Evolutionary conservation across 1,140 invertebrate genomes (phyloP).

Genomic region (Micrasema longulum): DNA sequence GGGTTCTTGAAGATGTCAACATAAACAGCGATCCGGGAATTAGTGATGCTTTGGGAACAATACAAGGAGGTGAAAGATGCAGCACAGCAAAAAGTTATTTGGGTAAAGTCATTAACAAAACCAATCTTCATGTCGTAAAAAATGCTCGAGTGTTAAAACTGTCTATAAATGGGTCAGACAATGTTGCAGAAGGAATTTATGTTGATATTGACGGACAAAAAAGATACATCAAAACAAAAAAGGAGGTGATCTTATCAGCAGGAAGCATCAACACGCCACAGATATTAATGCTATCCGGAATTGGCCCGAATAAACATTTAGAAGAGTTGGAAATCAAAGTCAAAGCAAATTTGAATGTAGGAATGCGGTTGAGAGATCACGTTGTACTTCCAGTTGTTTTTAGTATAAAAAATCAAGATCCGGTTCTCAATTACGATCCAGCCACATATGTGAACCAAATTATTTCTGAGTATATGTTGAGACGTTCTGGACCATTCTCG

Average conservation of each 20-base stretch:
- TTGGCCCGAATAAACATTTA: conserved; percentile 78
- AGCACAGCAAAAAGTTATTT: conserved; percentile 60
- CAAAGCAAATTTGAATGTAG: conserved; percentile 71
- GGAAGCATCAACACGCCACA: conserved; percentile 78
- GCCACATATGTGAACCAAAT: too few species aligned
- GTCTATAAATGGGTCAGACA: conserved; percentile 65
- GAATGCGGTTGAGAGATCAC: conserved; percentile 76
- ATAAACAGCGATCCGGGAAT: conserved; percentile 65
- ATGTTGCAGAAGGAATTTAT: conserved; percentile 71
- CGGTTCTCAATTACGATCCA: too few species aligned
- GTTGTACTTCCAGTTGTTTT: conserved; percentile 31
- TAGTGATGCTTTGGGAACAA: conserved; percentile 58
- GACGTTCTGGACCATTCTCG: too few species aligned
- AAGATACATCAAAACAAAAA: conserved; percentile 58
- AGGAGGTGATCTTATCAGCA: conserved; percentile 77
- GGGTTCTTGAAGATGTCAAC: conserved; percentile 69
- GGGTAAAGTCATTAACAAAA: conserved; percentile 59
- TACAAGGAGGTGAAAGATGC: conserved; percentile 64
- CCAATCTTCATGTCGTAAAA: conserved; percentile 76
- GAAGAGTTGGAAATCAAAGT: conserved; percentile 71
- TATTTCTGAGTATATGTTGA: too few species aligned
- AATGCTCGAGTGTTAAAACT: conserved; percentile 73
- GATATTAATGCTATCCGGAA: conserved; percentile 80
- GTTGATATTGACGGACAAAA: too few species aligned
- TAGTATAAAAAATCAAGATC: not conserved